Evolutionary conservation across 2,113 vertebrate genomes (phyloP).

Genomic region (Alethe castanea): DNA sequence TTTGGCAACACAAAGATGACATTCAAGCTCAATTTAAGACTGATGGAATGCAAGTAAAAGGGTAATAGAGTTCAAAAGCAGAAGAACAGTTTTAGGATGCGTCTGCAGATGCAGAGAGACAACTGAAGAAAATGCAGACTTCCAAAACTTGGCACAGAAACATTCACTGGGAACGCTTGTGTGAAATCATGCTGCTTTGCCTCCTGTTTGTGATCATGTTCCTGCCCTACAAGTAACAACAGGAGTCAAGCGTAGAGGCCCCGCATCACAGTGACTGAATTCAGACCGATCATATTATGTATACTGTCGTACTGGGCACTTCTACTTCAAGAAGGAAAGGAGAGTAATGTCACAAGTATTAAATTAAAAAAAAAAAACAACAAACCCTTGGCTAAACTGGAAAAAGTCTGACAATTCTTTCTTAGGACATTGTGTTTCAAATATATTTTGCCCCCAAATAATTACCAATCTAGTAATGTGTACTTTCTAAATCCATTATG

Average conservation of each 20-base stretch:
- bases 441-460: not conserved
- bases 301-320: not conserved
- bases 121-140: not conserved
- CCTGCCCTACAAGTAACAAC: not conserved
- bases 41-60: not conserved
- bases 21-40: not conserved
- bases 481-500: not conserved
- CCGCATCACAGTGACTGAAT: accelerated
- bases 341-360: too few relatives aligned
- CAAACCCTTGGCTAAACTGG: not conserved
- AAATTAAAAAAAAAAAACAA: not conserved
- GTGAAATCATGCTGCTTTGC: not conserved
- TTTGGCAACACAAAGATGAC: not conserved
- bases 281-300: not conserved
- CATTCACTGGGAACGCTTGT: not conserved
- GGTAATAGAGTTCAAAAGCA: not conserved
- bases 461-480: not conserved
- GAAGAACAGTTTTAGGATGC: not conserved
- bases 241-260: not conserved
- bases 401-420: not conserved
- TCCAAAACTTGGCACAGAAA: not conserved
- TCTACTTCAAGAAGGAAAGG: not conserved
- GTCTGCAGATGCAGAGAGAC: not conserved
- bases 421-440: not conserved
- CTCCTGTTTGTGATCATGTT: not conserved